A percentile compares a stretch with the other conserved stretches of the same genome.
Conservation (phyloP, 1,140 invertebrate species). For the Papilio aristodemus region DNA sequence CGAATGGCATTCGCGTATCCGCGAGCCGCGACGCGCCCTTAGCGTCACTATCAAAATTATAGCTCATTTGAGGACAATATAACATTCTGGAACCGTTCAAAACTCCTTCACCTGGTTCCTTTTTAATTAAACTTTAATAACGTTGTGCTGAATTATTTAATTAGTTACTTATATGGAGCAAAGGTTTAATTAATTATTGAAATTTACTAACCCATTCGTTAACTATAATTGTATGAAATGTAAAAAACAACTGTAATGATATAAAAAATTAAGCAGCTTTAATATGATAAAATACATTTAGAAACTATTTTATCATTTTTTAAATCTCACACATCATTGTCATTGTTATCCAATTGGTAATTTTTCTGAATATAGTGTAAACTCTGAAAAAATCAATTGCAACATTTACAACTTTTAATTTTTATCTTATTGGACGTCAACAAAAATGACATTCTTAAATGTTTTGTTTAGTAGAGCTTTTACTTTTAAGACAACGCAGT, state of each 20-base stretch:
- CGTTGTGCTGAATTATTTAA: background rate
- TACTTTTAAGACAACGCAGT: too few species aligned
- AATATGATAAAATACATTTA: background rate
- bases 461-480: too few species aligned
- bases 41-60: slow-evolving; percentile 22
- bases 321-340: too few species aligned
- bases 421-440: too few species aligned
- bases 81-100: slow-evolving; percentile 6
- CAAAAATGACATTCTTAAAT: too few species aligned
- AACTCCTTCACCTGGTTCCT: background rate
- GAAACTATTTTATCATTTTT: too few species aligned
- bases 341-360: too few species aligned
- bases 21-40: background rate
- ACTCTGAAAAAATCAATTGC: too few species aligned
- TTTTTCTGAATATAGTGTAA: too few species aligned
- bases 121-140: background rate
- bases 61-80: slow-evolving; percentile 1
- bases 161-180: slow-evolving; percentile 9
- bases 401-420: too few species aligned
- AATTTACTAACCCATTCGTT: background rate
- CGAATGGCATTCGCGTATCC: slow-evolving; percentile 16
- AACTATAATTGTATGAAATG: background rate
- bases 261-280: background rate
- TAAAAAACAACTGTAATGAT: background rate
- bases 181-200: slow-evolving; percentile 6